Evolutionary conservation across 2,797 vertebrate genomes (phyloP), one percentile per base, ranked within the genome.

Genomic region (Pangasius djambal): DNA sequence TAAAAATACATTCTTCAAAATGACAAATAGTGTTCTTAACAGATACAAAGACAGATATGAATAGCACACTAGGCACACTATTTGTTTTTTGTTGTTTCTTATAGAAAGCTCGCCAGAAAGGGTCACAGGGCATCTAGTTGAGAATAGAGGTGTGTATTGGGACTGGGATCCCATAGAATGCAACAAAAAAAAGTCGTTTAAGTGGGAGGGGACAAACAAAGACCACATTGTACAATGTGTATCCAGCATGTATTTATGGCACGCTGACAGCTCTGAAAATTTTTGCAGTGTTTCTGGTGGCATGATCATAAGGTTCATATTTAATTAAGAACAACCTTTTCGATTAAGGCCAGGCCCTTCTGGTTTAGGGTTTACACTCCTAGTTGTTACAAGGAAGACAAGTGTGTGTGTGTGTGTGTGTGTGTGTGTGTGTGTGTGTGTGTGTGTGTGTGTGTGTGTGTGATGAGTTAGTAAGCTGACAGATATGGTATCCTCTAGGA

Each of bases 401-500:
- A 75, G 13, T 75, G 9, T 34, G 16, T 25, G 37, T 40, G 16
- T 25, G 37, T 40, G 34, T 72, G 34, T 20, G 15, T 72, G 8
- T 28, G 40, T 75, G 40, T 48, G 72, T 40, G 34, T 70, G 69
- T 37, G 13, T 70, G 52, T 55, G 52, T 16, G 52, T 28, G 18
- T 44, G 20, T 75, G 44, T 77, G 74, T 13, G 22, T 48, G 40
- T 25, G 34, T 40, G 70, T 44, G 72, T 31, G 50, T 31, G 52
- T 31, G 59, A n/a, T 34, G 31, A 8, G 25, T 69, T 85, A 50
- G 28, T 20, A 31, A 84, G 63, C 40, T 65, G 82, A 85, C 57
- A 85, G 70, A 85, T 34, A 75, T 5, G 86, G 69, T 85, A 79
- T 50, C n/a, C 78, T 88, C 31, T 55, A 85, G 48, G 37, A 85